These are phyloP conservation scores for Spinus olivaceus DNA, from an alignment of 2,797 vertebrate genomes.

Conservation along the genomic window DNA sequence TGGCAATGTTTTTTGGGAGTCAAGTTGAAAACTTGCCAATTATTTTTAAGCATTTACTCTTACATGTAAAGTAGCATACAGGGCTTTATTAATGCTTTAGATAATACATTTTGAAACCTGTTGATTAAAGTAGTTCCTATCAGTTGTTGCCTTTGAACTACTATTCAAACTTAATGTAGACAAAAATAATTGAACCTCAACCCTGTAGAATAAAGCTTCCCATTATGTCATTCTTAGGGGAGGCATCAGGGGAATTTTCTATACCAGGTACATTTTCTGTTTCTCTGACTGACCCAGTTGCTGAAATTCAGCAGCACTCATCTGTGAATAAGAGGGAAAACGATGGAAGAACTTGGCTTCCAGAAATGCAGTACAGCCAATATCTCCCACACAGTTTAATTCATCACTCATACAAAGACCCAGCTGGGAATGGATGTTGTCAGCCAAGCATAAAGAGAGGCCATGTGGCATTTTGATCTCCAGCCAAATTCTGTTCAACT, in stretches of 20 bases:
- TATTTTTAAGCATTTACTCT: neutral
- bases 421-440: conserved; percentile 47
- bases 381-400: conserved; percentile 48
- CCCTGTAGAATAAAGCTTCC: neutral
- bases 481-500: conserved; percentile 28
- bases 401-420: conserved; percentile 39
- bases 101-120: neutral
- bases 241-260: neutral
- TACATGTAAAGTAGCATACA: neutral
- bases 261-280: neutral
- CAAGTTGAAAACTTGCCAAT: neutral
- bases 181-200: neutral
- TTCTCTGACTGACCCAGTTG: neutral
- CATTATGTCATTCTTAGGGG: neutral
- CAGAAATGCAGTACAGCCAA: conserved; percentile 6
- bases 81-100: neutral
- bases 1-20: neutral
- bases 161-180: neutral
- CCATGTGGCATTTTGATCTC: conserved; percentile 48
- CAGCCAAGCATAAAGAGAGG: conserved; percentile 39
- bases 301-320: conserved; percentile 35
- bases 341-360: neutral
- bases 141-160: neutral
- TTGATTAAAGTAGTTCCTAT: neutral
- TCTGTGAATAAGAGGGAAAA: conserved; percentile 23